Base-by-base conservation (phyloP, 2,797 vertebrate species). In the Alfaro cultratus region DNA sequence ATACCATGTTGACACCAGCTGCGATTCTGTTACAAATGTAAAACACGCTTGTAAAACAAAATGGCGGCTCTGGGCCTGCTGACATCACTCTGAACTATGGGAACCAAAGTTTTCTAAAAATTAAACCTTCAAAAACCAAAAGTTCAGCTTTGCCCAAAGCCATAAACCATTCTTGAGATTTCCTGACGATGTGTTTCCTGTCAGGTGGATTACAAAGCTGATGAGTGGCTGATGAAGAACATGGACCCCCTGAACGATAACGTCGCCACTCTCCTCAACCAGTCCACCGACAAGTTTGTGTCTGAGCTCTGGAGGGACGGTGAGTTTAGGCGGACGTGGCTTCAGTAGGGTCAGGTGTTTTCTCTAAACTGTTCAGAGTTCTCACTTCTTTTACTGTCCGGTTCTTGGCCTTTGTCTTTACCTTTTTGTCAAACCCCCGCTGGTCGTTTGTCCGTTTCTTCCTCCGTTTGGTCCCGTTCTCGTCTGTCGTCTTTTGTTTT, bases 201-300 rank as follows among this genome's bases (percentile, higher is more conserved):
- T 36, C 92, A 99, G 98, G 98, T 99, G 93, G 98, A 99, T 86
- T 99, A 99, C 91, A 99, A 99, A 89, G 98, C 98, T 0, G 98
- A 97, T 0, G 97, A 98, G 89, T 99, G 98, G 98, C 95, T 99
- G 92, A 99, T 99, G 97, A 99, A 99, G 95, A 99, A 99, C 95
- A 99, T 99, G 98, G 98, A 99, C 89, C 98, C 98, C 0, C 93
- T 99, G 91, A 99, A 99, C 0, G 98, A 99, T 91, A 99, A 99
- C 55, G 96, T 99, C 9, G 97, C 98, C 43, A 93, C 97, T 0
- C 95, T 99, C 77, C 97, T 99, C 80, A 98, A 99, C 94, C 97
- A 97, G 88, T 99, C 98, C 0, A 98, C 97, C 0, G 98, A 99
- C 95, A 99, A 97, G 89, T 99, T 99, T 89, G 97, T 99, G 79